phyloP scores from a whole-genome alignment of 2,888 invertebrate genomes.

The Hypomecis punctinalis region DNA sequence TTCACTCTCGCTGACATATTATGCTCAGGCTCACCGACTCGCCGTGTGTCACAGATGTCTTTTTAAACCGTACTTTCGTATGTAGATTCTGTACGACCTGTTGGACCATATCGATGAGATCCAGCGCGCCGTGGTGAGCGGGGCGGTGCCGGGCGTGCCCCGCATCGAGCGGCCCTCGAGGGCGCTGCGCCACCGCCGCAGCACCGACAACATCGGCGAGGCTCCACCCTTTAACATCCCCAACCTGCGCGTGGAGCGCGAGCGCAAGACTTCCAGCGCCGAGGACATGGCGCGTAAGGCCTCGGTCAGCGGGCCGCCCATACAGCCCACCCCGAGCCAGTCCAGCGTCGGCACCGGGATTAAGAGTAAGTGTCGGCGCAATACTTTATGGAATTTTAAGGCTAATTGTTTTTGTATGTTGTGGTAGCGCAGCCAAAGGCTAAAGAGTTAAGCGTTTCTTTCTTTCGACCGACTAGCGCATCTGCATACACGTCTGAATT shows the following conservation, averaged over 20 bases:
- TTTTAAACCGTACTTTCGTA: not conserved
- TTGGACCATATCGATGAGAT: slow-evolving; percentile 94
- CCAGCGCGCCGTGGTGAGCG: slow-evolving; percentile 85
- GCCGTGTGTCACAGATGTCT: too few relatives aligned
- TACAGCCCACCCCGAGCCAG: slow-evolving; percentile 26
- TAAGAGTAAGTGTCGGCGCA: slow-evolving; percentile 49
- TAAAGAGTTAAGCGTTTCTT: too few relatives aligned
- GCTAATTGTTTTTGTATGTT: too few relatives aligned
- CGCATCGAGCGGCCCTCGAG: slow-evolving; percentile 68
- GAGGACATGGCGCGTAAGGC: slow-evolving; percentile 96
- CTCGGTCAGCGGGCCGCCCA: slow-evolving; percentile 86
- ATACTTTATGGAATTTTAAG: too few relatives aligned
- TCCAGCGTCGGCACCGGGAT: slow-evolving; percentile 37
- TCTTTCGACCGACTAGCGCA: too few relatives aligned
- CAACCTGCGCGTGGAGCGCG: slow-evolving; percentile 91
- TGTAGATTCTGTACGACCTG: slow-evolving; percentile 95
- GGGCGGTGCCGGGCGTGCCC: slow-evolving; percentile 89
- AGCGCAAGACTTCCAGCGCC: slow-evolving; percentile 95
- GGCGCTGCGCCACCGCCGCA: slow-evolving; percentile 91
- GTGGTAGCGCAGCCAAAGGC: too few relatives aligned
- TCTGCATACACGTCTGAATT: too few relatives aligned
- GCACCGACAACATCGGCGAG: slow-evolving; percentile 92
- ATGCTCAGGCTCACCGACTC: too few relatives aligned
- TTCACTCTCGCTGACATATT: too few relatives aligned
- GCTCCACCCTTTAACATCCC: slow-evolving; percentile 94